Evolutionary conservation across 2,888 invertebrate species (phyloP), one percentile per base, ranked within the genome.

Genomic region (Azorinus chamasolen): DNA sequence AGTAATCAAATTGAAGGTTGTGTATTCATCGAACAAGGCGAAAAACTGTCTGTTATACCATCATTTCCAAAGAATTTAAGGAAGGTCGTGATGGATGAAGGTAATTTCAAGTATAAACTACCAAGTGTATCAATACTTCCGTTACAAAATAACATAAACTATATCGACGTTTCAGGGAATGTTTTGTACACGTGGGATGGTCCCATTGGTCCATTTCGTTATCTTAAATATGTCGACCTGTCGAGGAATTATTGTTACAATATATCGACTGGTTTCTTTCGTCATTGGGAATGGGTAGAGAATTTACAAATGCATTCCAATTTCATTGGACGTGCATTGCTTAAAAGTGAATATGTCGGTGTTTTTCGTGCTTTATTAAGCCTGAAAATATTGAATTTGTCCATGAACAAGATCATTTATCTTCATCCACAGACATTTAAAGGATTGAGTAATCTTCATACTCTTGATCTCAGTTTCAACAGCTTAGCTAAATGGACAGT

Each of bases 401-500:
- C 71, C 1, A 27, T 57, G 6, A 76, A 76, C 27, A 14, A 32
- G 20, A 65, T 76, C 24, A 41, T 51, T 2, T 12, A 10, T 39
- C 41, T 64, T 14, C 64, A 54, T 8, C 16, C 27, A 6, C 3
- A 8, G 12, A 16, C 43, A 3, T 64, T 64, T 20, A 3, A 8
- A 1, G 10, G 27, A 14, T 41, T 46, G 20, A 10, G 2, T 12
- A 54, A 55, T 12, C 46, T 64, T 18, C 22, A 45, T 20, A 45
- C 20, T 12, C 41, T 79, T 2, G 58, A 74, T 37, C 37, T 79
- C 5, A 66, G 72, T 25, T 39, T 27, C 14, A 79, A 79, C 51
- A 57, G 27, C 32, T 43, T 79, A 3, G 46, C 55, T 6, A 39
- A 43, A 12, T 54, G 46, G 27, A 41, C 27, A n/a, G 10, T 79